Evolutionary conservation across 2,888 invertebrate species (phyloP).

Genomic region (Brenthis ino): DNA sequence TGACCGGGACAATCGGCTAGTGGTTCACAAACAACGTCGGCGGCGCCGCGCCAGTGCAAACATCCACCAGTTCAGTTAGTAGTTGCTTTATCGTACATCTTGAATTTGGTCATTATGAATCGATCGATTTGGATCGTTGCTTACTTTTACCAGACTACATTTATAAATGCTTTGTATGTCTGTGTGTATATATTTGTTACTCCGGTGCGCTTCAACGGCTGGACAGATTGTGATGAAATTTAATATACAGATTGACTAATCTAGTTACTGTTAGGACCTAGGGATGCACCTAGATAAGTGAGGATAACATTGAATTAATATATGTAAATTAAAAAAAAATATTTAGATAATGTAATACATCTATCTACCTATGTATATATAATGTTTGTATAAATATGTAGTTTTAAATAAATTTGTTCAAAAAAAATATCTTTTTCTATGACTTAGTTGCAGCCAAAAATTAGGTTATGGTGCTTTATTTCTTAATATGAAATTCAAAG

Average conservation of each 20-base stretch:
- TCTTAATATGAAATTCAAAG: slow-evolving; percentile 4
- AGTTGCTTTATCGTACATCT: slow-evolving; percentile 26
- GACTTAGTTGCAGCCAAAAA: slow-evolving; percentile 5
- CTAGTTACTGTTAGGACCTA: no score
- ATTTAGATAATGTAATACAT: no score
- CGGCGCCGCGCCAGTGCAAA: slow-evolving; percentile 34
- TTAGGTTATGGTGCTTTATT: not conserved
- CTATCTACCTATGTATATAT: no score
- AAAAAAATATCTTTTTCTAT: slow-evolving; percentile 1
- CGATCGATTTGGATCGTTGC: not conserved
- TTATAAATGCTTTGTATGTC: no score
- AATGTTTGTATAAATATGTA: not conserved
- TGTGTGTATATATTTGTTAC: no score
- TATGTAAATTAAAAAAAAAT: not conserved
- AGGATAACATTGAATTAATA: not conserved
- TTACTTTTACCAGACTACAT: no score
- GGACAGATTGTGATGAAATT: no score
- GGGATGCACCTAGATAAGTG: not conserved
- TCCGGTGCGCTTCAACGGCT: no score
- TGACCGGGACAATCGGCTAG: slow-evolving; percentile 54
- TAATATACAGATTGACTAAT: no score
- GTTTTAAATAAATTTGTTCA: not conserved
- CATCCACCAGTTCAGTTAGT: slow-evolving; percentile 34
- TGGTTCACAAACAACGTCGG: slow-evolving; percentile 52
- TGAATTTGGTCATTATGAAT: slow-evolving; percentile 8